Base-by-base conservation (phyloP, 1,140 invertebrate genomes). In the Diorhabda elongata region DNA sequence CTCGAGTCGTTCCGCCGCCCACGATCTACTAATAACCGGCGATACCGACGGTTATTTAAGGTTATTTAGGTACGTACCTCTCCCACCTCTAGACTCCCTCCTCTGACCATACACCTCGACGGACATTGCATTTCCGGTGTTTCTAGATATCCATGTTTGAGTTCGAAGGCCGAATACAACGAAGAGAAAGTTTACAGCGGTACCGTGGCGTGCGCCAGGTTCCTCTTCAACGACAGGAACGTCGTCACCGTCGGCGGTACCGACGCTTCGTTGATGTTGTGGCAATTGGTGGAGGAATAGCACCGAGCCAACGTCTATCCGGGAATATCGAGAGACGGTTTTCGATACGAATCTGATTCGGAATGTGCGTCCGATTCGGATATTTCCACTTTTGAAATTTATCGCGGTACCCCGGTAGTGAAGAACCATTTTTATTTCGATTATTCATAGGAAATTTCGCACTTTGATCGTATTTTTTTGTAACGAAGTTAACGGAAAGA, bases 21-120 rank as follows among this genome's bases (percentile, higher is more conserved):
- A 94, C 73, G 92, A 94, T 76, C 87, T 97, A 71, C 80, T 97
- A 3, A 89, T 94, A 41, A 90, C 90, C 61, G 95, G 94, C 6
- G 95, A 98, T 81, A 91, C 94, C 61, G 95, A 95, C 81, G 96
- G 96, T 11, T 94, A 95, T 81, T 82, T 98, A 9, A 87, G 95
- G 72, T 85, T 98, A 9, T 97, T 95, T 82, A 89, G 88, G 89
- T 90, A 79, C 73, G 52, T 67, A 45, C 4, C 44, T 11, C 26
- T 26, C 26, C 26, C 26, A 26, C 26, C 26, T 26, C 26, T 26
- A 26, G 26, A 26, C 26, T 26, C 26, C 26, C 26, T 26, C 26
- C 26, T 26, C 26, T 26, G 1, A 1, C 26, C 26, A 26, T 26
- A 26, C 26, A 26, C 26, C 26, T 1, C 26, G 26, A 26, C 26